Percentiles rank a stretch among this genome's conserved stretches.
Conservation (phyloP, 1,140 invertebrate species). For the Hormaphis cornu region DNA sequence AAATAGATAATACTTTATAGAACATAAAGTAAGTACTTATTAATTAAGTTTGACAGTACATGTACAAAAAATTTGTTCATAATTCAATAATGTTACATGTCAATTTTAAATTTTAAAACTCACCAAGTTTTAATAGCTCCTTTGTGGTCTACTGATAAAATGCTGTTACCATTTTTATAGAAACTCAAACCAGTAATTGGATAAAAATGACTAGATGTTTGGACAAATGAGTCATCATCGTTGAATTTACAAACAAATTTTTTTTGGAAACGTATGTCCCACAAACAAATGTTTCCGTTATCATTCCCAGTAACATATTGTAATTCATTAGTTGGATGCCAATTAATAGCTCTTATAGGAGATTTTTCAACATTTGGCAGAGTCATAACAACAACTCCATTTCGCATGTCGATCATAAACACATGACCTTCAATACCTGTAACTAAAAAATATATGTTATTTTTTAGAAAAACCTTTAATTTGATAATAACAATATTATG, state of each 20-base stretch:
- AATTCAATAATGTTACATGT: no score
- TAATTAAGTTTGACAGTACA: no score
- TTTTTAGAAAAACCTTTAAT: not conserved
- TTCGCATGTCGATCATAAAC: not conserved
- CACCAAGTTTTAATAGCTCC: slow-evolving; percentile 3
- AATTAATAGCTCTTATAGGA: not conserved
- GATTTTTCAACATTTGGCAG: not conserved
- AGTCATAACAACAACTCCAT: slow-evolving; percentile 9
- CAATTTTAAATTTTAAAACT: no score
- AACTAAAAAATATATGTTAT: not conserved
- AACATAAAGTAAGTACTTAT: no score
- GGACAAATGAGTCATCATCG: not conserved
- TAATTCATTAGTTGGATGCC: slow-evolving; percentile 8
- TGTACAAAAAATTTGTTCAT: no score
- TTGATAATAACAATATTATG: not conserved
- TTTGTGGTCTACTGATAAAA: not conserved
- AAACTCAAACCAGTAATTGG: not conserved
- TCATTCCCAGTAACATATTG: not conserved
- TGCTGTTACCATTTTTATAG: slow-evolving; percentile 1
- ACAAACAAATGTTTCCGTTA: slow-evolving; percentile 3
- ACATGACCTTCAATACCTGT: not conserved
- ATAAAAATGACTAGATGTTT: not conserved
- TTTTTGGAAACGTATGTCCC: slow-evolving; percentile 13
- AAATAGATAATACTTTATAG: no score
- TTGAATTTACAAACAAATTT: not conserved